Percentiles rank a stretch among this genome's conserved stretches.
phyloP scores from a whole-genome alignment of 2,888 invertebrate species.

The Eupithecia centaureata region DNA sequence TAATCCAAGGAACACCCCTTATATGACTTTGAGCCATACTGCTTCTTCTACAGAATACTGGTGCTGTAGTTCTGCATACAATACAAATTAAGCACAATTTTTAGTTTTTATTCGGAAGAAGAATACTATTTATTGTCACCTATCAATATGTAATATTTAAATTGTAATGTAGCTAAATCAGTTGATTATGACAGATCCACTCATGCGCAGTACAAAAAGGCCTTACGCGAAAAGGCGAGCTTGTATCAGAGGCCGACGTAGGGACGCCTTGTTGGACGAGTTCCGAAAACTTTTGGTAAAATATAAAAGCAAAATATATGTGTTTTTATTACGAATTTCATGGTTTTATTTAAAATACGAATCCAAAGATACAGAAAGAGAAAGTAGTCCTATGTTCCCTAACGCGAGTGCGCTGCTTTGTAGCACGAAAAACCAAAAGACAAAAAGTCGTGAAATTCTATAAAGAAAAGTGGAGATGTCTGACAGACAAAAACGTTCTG shows the following conservation, averaged over 20 bases:
- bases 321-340: conserved; percentile 77
- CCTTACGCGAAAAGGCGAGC: conserved; percentile 64
- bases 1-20: neutral
- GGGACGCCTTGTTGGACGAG: conserved; percentile 77
- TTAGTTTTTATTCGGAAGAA: neutral
- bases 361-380: neutral
- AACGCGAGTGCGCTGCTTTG: too few relatives aligned
- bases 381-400: neutral
- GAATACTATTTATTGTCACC: neutral
- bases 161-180: neutral
- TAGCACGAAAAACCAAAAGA: too few relatives aligned
- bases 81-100: neutral
- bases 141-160: neutral
- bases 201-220: conserved; percentile 57
- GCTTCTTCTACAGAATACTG: too few relatives aligned
- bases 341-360: conserved; percentile 60
- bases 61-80: too few relatives aligned
- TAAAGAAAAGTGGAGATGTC: too few relatives aligned
- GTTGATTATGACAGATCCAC: conserved; percentile 56
- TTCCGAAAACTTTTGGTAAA: conserved; percentile 76
- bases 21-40: too few relatives aligned
- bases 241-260: conserved; percentile 61
- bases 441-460: too few relatives aligned
- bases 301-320: conserved; percentile 82
- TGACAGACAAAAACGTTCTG: too few relatives aligned